A percentile compares a stretch with the other conserved stretches of the same genome.
These are phyloP conservation scores for Danaus melanippus DNA, from an alignment of 1,140 invertebrate genomes.

Conservation along the genomic window DNA sequence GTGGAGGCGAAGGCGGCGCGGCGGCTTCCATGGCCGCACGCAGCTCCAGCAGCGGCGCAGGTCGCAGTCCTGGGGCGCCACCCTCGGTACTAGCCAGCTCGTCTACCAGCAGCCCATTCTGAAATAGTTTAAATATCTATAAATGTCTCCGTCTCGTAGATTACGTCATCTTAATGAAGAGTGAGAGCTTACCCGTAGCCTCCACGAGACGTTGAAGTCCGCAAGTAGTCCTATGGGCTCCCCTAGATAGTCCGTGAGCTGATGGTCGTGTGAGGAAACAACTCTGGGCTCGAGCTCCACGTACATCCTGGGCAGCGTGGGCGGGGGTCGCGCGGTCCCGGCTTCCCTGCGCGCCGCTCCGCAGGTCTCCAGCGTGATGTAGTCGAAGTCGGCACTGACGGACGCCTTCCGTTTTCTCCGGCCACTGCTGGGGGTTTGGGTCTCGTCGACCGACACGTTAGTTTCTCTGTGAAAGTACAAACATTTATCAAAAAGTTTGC, in stretches of 20 bases:
- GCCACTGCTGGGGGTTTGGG: conserved; percentile 9
- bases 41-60: conserved; percentile 34
- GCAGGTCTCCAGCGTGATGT: conserved; percentile 24
- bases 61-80: conserved; percentile 12
- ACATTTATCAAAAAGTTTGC: no score
- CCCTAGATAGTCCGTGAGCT: conserved; percentile 44
- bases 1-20: conserved; percentile 30
- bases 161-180: no score
- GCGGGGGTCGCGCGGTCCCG: conserved; percentile 33
- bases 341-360: conserved; percentile 21
- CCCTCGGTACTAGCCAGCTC: conserved; percentile 24
- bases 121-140: not conserved
- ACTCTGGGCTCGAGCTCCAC: conserved; percentile 54
- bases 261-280: conserved; percentile 33
- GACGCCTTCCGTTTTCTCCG: conserved; percentile 20
- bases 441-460: conserved; percentile 7
- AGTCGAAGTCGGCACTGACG: conserved; percentile 20
- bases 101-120: conserved; percentile 41
- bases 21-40: conserved; percentile 36
- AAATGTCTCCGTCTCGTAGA: no score
- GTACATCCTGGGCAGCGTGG: conserved; percentile 49
- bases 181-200: conserved; percentile 27
- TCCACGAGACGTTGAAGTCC: conserved; percentile 55
- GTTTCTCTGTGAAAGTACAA: not conserved
- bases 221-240: conserved; percentile 52